Conservation (phyloP, 2,888 invertebrate species). For the Melanophora roralis region DNA sequence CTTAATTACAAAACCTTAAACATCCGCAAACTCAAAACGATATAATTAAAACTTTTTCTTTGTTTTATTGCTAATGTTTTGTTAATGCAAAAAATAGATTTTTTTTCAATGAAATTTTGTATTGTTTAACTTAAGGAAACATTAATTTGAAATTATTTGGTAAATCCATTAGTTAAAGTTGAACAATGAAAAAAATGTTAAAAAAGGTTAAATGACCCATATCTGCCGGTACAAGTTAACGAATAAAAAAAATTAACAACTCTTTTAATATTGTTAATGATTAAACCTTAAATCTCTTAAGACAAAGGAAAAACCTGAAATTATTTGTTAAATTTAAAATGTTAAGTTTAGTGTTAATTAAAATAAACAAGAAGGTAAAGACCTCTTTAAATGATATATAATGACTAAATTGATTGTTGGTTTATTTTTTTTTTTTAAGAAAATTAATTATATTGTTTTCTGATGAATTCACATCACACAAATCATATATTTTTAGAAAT, state of each 20-base stretch:
- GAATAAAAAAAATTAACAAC: constrained; percentile 3
- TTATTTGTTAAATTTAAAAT: not conserved
- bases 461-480: not conserved
- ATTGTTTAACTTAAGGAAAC: not conserved
- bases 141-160: not conserved
- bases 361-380: not conserved
- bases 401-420: not conserved
- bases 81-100: not conserved
- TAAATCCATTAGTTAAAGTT: not conserved
- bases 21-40: too few relatives aligned
- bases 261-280: not conserved
- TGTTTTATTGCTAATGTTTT: not conserved
- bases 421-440: not conserved
- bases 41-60: not conserved
- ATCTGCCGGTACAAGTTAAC: constrained; percentile 3
- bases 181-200: not conserved
- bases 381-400: not conserved
- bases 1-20: too few relatives aligned
- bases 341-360: not conserved
- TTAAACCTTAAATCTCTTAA: not conserved
- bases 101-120: not conserved
- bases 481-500: constrained; percentile 1
- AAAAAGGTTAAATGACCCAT: constrained; percentile 37
- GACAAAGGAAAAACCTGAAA: not conserved
- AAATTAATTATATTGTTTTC: not conserved